Conservation (phyloP, 1,140 invertebrate genomes). For the Lucilia cuprina region DNA sequence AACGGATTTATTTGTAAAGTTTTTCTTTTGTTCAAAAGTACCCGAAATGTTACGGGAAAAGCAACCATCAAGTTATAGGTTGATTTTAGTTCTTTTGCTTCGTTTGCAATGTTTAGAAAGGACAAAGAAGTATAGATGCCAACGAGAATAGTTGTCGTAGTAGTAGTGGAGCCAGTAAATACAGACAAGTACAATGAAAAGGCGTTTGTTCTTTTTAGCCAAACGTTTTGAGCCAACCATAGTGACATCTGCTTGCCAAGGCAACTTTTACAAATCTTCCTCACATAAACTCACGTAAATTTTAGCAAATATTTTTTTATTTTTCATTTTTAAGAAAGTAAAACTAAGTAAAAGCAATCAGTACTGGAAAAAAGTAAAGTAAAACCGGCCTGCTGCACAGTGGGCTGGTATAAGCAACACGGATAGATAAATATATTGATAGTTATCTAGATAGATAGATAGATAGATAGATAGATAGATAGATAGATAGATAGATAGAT, state of each 20-base stretch:
- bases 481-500: no score
- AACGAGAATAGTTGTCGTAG: not conserved
- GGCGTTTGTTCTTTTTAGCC: not conserved
- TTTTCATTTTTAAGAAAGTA: not conserved
- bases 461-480: no score
- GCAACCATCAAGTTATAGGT: not conserved
- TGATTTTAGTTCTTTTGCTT: not conserved
- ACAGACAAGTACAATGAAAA: conserved; percentile 6
- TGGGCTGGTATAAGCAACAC: not conserved
- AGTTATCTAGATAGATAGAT: no score
- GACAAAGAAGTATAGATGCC: not conserved
- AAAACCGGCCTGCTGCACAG: not conserved
- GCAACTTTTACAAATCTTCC: conserved; percentile 6
- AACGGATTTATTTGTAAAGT: conserved; percentile 30
- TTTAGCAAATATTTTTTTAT: not conserved
- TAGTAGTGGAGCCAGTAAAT: not conserved
- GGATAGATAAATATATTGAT: no score
- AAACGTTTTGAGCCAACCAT: not conserved
- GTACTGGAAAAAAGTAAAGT: not conserved
- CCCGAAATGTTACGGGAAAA: not conserved
- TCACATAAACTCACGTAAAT: not conserved
- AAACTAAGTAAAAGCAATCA: conserved; percentile 15
- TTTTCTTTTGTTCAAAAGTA: conserved; percentile 3
- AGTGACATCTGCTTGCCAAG: not conserved
- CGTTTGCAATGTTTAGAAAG: not conserved